These are phyloP conservation scores for Leptodactylus fuscus DNA, from an alignment of 2,113 vertebrate species.

Conservation along the genomic window DNA sequence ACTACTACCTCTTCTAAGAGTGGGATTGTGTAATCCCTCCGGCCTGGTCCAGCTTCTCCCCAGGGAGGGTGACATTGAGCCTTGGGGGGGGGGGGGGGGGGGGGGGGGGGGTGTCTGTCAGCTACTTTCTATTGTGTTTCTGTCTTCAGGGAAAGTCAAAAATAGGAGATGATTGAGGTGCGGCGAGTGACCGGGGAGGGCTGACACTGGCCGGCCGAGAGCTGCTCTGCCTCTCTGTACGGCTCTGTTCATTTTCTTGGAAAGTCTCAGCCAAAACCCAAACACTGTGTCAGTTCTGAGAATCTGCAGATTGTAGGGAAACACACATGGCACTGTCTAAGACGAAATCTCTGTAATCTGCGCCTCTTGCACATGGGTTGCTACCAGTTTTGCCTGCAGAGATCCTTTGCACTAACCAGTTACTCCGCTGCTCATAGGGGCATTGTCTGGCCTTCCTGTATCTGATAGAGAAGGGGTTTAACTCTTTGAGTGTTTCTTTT, in stretches of 20 bases:
- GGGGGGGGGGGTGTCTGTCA: background rate
- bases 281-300: constrained; percentile 54
- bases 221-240: constrained; percentile 13
- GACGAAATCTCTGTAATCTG: background rate
- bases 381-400: constrained; percentile 6
- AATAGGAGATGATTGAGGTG: constrained; percentile 41
- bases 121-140: background rate
- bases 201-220: background rate
- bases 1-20: background rate
- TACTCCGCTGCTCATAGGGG: background rate
- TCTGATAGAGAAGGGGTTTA: no score
- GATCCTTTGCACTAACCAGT: no score
- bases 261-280: constrained; percentile 46
- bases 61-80: background rate
- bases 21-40: background rate
- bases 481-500: no score
- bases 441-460: background rate
- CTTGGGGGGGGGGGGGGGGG: no score
- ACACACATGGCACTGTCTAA: constrained; percentile 42
- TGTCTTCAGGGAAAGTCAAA: constrained; percentile 31
- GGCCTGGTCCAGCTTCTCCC: no score
- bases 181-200: background rate
- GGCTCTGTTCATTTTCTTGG: constrained; percentile 57
- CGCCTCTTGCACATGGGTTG: background rate
- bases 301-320: constrained; percentile 44